Percentiles rank a stretch among this genome's conserved stretches.
phyloP scores from a whole-genome alignment of 2,888 invertebrate species.

The Elmis aenea region DNA sequence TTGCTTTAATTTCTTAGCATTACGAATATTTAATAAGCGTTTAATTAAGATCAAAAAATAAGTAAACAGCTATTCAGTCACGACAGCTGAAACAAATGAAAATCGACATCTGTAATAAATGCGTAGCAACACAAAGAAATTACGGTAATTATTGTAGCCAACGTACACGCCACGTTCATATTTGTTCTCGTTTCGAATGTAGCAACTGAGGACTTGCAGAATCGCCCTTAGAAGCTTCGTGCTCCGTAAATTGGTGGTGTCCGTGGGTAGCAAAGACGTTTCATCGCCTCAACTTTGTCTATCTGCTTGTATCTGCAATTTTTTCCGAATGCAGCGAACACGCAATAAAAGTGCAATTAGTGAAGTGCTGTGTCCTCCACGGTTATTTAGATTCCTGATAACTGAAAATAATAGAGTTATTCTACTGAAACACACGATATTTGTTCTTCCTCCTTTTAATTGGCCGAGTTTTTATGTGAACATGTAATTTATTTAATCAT shows the following conservation, averaged over 20 bases:
- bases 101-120: no score
- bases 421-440: conserved; percentile 42
- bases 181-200: no score
- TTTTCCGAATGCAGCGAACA: conserved; percentile 24
- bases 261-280: conserved; percentile 6
- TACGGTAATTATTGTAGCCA: no score
- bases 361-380: conserved; percentile 44
- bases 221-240: conserved; percentile 6
- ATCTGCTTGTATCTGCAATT: conserved; percentile 15
- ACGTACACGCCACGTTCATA: no score
- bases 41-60: no score
- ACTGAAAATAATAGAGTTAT: conserved; percentile 44
- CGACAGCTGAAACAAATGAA: no score
- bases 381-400: conserved; percentile 45
- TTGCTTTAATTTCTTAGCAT: no score
- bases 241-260: conserved; percentile 11
- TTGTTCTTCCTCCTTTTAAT: conserved; percentile 40
- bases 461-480: conserved; percentile 27
- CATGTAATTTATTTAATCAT: no score
- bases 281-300: conserved; percentile 10
- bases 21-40: no score
- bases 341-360: conserved; percentile 44
- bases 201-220: no score
- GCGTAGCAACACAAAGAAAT: no score
- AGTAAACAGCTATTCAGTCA: no score